phyloP scores from a whole-genome alignment of 2,797 vertebrate species.

The Sphenopsis melanotis region DNA sequence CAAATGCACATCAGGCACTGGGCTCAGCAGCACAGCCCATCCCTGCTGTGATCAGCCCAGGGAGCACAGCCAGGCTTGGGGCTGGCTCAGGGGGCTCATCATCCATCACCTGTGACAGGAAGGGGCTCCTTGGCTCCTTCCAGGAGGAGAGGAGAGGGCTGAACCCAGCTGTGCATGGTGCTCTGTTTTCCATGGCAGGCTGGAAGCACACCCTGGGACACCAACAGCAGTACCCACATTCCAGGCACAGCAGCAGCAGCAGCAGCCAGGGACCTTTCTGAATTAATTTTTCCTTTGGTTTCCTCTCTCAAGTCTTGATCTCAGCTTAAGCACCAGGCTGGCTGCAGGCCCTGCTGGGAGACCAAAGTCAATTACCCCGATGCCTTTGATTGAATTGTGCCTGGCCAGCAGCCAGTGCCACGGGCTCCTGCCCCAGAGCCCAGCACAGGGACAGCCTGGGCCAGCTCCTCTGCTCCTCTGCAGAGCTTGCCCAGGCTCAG shows the following conservation, averaged over 20 bases:
- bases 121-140: background rate
- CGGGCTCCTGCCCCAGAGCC: background rate
- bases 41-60: rapidly evolving
- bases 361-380: background rate
- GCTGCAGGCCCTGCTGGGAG: background rate
- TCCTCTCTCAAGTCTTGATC: background rate
- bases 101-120: too few species aligned
- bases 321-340: background rate
- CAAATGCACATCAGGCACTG: rapidly evolving
- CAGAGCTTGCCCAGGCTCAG: background rate
- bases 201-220: background rate
- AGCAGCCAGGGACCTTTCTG: background rate
- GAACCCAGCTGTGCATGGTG: rapidly evolving
- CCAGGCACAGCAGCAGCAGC: background rate
- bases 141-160: background rate
- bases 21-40: rapidly evolving
- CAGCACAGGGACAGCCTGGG: background rate
- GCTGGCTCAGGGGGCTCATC: background rate
- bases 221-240: background rate
- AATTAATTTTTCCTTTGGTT: constrained; percentile 14
- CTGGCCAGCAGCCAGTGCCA: background rate
- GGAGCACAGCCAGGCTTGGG: background rate
- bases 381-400: background rate
- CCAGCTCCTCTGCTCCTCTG: background rate
- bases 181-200: background rate